Base-by-base conservation (phyloP, 1,140 invertebrate genomes). In the Lasaia peninsularis region DNA sequence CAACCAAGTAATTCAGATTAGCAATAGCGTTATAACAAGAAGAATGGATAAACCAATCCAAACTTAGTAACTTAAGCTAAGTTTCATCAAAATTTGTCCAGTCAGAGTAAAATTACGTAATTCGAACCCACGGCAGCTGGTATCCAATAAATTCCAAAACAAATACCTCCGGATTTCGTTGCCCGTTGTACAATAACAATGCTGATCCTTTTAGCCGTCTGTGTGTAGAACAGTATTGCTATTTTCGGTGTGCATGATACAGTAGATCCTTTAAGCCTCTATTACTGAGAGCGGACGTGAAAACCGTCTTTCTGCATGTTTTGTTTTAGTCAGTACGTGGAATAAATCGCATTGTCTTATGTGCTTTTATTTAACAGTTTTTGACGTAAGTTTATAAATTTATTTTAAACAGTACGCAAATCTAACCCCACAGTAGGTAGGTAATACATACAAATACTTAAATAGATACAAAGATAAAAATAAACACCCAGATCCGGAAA, bases 241-340 rank as follows among this genome's bases (percentile, higher is more conserved):
- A 48, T 48, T 48, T 48, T 21, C 44, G 20, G 10, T 24, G 44
- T 48, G 44, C 20, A 48, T 48, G 44, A 48, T 8, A 21, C 20
- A 48, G 20, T 48, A 48, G 21, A 48, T 48, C 44, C 44, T n/a
- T 48, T 48, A 48, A 48, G 21, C 11, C 44, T 48, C 20, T 48
- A 24, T 48, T 21, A 48, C 44, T 20, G 20, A 6, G 11, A 48
- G 44, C 44, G 18, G 20, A 48, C 44, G 18, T 24, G 6, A 5
- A 48, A n/a, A 11, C 18, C 16, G 40, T 44, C 18, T 44, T 44
- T 6, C 10, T 21, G 18, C 10, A 21, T 44, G 16, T 44, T 44
- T 48, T 48, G 18, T 21, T 48, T 48, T 48, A n/a, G 44, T 21
- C 44, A 20, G 20, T 2, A 48, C 20, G 20, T 4, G 20, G 5